Evolutionary conservation across 2,797 vertebrate genomes (phyloP), one percentile per base, ranked within the genome.

Genomic region (Corythornis leucogaster): DNA sequence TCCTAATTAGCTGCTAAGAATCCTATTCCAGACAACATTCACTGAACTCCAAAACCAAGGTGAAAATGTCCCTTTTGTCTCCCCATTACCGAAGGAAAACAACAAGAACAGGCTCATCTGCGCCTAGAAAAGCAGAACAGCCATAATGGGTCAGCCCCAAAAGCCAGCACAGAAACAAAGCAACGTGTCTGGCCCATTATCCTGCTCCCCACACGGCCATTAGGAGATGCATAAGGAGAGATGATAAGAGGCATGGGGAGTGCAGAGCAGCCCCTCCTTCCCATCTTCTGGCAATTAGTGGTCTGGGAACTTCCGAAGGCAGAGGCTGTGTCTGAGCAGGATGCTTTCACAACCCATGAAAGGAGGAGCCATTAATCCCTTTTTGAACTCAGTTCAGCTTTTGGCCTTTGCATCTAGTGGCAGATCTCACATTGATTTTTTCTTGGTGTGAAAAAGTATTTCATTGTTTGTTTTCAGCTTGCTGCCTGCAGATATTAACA

Each of bases 281-380:
- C 89, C 71, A 82, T 95, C 81, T 83, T 80, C 81, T 80, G 51
- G 71, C 92, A 95, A 96, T 96, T 95, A 96, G 94, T 26, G 90
- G 92, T 77, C 94, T 80, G 77, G 79, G 79, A 89, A 94, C 79
- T 95, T 95, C 86, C 84, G 85, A 77, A 80, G 40, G 58, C 74
- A 94, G 75, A 78, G 85, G 31, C 33, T 80, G 89, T 61, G 12
- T 45, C 84, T 75, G 30, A 85, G 58, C 33, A 90, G 89, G 69
- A 95, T 94, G 90, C 77, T 94, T 93, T 90, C 9, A 82, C 79
- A 89, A 40, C 51, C 74, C 84, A 78, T 92, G 61, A 94, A 94
- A 82, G 71, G 89, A 94, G 86, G 43, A 71, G 33, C 71, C 89
- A 94, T 90, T 87, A 95, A 87, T 85, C 30, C 18, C 33, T 77